These are phyloP conservation scores for Graphium colonna DNA, from an alignment of 2,888 invertebrate species.

Conservation along the genomic window DNA sequence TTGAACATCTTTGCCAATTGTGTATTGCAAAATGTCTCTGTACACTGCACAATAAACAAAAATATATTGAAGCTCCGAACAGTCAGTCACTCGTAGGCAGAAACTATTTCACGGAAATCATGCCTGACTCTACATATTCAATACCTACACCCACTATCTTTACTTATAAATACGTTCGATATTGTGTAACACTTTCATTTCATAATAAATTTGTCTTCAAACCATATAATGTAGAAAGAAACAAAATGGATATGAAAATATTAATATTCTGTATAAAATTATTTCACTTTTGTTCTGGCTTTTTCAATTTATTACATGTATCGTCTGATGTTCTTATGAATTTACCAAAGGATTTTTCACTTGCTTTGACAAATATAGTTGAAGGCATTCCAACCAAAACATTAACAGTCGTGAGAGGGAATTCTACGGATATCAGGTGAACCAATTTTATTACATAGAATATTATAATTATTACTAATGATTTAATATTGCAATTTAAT, in stretches of 20 bases:
- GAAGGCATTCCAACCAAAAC: conserved; percentile 56
- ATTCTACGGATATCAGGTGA: conserved; percentile 62
- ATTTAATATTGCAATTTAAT: too few relatives aligned
- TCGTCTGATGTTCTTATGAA: conserved; percentile 44
- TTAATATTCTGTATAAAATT: not conserved
- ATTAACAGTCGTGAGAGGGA: conserved; percentile 61
- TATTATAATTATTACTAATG: conserved; percentile 8
- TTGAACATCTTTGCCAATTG: too few relatives aligned
- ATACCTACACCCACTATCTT: too few relatives aligned
- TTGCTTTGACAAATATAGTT: conserved; percentile 67
- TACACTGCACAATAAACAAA: too few relatives aligned
- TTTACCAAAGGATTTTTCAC: conserved; percentile 55
- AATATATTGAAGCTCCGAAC: too few relatives aligned
- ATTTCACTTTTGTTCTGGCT: conserved; percentile 29
- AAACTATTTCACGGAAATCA: too few relatives aligned
- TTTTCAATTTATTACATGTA: conserved; percentile 52
- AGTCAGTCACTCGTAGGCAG: too few relatives aligned
- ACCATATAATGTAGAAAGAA: not conserved
- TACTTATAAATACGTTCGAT: too few relatives aligned
- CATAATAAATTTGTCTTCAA: not conserved
- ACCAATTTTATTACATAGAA: conserved; percentile 4
- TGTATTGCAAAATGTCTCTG: too few relatives aligned
- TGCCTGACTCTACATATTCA: too few relatives aligned
- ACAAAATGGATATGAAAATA: conserved; percentile 1
- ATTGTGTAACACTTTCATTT: too few relatives aligned